Base-by-base conservation (phyloP, 1,140 invertebrate species). In the Drosophila athabasca region DNA sequence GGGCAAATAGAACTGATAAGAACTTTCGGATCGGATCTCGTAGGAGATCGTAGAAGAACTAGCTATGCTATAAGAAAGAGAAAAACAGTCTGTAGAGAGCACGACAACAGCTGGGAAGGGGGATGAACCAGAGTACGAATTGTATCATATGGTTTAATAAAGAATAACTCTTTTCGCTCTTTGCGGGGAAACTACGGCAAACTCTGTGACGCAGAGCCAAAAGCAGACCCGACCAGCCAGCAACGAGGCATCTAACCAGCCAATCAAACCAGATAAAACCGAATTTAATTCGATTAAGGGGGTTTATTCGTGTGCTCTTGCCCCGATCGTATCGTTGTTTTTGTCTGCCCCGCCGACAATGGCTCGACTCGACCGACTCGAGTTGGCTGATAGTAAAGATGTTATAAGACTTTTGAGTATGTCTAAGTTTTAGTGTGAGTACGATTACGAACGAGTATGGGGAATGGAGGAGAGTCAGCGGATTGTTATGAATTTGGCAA, bases 251-350 rank as follows among this genome's bases (percentile, higher is more conserved):
- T 39, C 11, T 11, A 39, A 39, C 49, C 50, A 8, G 75, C 74
- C 76, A 89, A 84, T 70, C 69, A 90, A 90, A 90, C 89, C 79
- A 85, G 89, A 90, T 90, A 90, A 77, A 90, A 85, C 89, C 83
- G 89, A 90, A 70, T 90, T 90, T 79, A 90, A 85, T 90, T 90
- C 83, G 89, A 85, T 90, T 79, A 79, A 85, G 62, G 78, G 68
- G 80, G 84, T 88, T 78, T 60, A 31, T 60, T 87, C 58, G 74
- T 70, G 46, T 62, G 66, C 81, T 85, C 69, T 78, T 68, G 61
- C 58, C 55, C 35, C 61, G 71, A 57, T 50, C 66, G 71, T 61
- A 57, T 50, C 62, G 71, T 61, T 58, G 61, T 65, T 46, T 48
- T 50, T 62, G 69, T 53, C 58, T 51, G 35, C 35, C 9, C 35